Base-by-base conservation (phyloP, 2,888 invertebrate species). In the Phaedon cochleariae region DNA sequence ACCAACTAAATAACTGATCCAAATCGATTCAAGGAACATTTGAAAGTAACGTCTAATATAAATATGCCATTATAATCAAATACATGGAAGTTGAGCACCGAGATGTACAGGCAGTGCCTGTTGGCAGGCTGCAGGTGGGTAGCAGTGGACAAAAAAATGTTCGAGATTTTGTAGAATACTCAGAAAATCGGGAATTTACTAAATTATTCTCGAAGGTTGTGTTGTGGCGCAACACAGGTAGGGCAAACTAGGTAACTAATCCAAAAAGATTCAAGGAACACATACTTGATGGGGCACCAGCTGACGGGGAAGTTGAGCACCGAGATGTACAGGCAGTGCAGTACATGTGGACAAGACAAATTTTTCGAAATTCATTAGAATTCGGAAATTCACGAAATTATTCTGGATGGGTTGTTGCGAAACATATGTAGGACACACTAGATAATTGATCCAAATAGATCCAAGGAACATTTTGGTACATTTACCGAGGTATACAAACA, bases 211-310 rank as follows among this genome's bases (percentile, higher is more conserved):
- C n/a, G n/a, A n/a, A n/a, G n/a, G n/a, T n/a, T n/a, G n/a, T n/a
- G n/a, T n/a, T n/a, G n/a, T 46, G 15, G 20, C 10, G 46, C 1
- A 46, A 46, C 9, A 18, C 15, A 3, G 2, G 9, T 41, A 10
- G n/a, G n/a, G 4, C 17, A 41, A 41, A 41, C 17, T 6, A 12
- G 9, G 9, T 17, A 2, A 17, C 9, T 10, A 41, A 26, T 26
- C 3, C 3, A 26, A 5, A 26, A 5, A n/a, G n/a, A n/a, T n/a
- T n/a, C n/a, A n/a, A n/a, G n/a, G n/a, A 98, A 98, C 82, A 98
- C 98, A 58, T 98, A 98, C 86, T 89, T 98, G 79, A 96, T 95
- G 69, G 97, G 97, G 26, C 97, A 97, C 85, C 98, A 98, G 87
- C 86, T 98, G 79, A 97, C 97, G 46, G 97, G 98, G 76, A 95